Evolutionary conservation across 2,888 invertebrate genomes (phyloP).

Genomic region (Luperina testacea): DNA sequence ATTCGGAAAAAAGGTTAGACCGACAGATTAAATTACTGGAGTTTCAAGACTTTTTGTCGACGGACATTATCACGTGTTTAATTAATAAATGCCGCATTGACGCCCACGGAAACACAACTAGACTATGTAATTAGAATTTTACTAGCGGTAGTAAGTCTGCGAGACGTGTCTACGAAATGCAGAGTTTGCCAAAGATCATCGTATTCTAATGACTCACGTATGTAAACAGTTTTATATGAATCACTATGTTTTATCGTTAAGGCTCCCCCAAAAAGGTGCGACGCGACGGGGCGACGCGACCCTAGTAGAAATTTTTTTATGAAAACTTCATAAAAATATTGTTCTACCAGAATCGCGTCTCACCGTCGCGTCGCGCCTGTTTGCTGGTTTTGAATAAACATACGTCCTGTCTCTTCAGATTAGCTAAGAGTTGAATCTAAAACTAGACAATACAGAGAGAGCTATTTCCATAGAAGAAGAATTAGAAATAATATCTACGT

Average conservation of each 20-base stretch:
- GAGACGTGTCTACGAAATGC: conserved; percentile 46
- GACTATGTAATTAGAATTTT: conserved; percentile 42
- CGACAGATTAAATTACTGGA: background rate
- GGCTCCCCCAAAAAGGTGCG: background rate
- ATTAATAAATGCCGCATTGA: conserved; percentile 20
- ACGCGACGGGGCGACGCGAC: background rate
- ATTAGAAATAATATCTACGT: background rate
- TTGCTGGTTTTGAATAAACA: background rate
- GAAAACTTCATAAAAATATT: no score
- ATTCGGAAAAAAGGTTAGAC: background rate
- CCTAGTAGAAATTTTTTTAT: no score
- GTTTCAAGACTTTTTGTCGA: background rate
- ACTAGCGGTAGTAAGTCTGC: conserved; percentile 20
- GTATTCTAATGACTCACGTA: conserved; percentile 33
- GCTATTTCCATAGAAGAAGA: background rate
- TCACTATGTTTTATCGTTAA: conserved; percentile 11
- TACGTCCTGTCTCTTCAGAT: background rate
- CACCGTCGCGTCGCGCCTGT: no score
- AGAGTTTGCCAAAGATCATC: conserved; percentile 43
- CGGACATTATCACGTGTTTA: conserved; percentile 24
- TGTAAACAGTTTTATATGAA: conserved; percentile 28
- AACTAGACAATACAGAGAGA: background rate
- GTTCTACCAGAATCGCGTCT: no score
- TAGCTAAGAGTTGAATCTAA: background rate
- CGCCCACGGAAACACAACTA: conserved; percentile 37